Evolutionary conservation across 1,140 invertebrate genomes (phyloP), one percentile per base, ranked within the genome.

Genomic region (Lamellibrachia luymesi): DNA sequence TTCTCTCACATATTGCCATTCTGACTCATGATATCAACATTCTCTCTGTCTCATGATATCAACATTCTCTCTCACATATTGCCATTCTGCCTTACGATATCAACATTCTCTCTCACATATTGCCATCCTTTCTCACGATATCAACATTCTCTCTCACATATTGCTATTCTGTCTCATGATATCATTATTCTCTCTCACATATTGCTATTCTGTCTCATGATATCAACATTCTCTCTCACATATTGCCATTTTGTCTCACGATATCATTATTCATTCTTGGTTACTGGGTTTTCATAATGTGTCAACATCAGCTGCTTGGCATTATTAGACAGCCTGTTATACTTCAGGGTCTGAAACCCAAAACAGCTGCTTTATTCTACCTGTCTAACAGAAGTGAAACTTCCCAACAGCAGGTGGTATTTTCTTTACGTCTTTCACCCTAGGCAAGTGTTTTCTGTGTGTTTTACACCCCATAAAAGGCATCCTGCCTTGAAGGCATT

Each of bases 291-390:
- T 80, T 22, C 64, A 80, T 17, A 17, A 80, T 80, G 13, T 80
- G 64, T 80, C 64, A 80, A 22, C 5, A 80, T 80, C 64, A 80
- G 64, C 64, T 80, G 64, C 13, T 80, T 80, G 5, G 64, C 25
- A 22, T 22, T 80, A 22, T 80, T 80, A 80, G 64, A 6, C 64
- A 17, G 13, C 17, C 2, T 56, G 17, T 80, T 80, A 80, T 17
- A 80, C 64, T 80, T 80, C 64, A 80, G 64, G 64, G 64, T 80
- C 64, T 80, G 64, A 80, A 80, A 80, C 64, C 64, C 64, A 80
- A 80, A 80, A 22, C 64, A 80, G 64, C 64, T 80, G 13, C 25
- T 80, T 2, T 22, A 80, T 80, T 80, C 64, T 80, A 80, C 64
- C 64, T 80, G 25, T 22, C 64, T 80, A 22, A 17, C 13, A 80